These are phyloP conservation scores for Nemapogon koenigi DNA, from an alignment of 2,888 invertebrate species.

Conservation along the genomic window DNA sequence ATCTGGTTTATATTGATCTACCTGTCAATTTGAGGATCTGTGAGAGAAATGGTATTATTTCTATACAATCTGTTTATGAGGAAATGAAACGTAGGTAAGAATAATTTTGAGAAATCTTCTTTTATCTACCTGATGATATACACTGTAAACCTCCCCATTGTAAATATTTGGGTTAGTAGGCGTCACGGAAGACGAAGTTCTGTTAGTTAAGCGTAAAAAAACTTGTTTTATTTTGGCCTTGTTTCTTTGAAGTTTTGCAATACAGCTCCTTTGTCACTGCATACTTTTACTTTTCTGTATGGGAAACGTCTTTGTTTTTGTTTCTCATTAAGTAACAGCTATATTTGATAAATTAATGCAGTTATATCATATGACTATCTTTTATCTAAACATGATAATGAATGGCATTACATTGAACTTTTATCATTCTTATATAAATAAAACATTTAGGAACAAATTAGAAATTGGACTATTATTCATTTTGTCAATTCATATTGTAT, in stretches of 20 bases:
- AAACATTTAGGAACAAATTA: no score
- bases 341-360: background rate
- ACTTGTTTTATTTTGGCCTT: slow-evolving; percentile 9
- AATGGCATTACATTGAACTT: background rate
- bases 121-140: no score
- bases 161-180: slow-evolving; percentile 4
- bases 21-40: no score
- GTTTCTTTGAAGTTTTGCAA: slow-evolving; percentile 10
- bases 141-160: no score
- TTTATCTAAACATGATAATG: background rate
- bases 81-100: no score
- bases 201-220: background rate
- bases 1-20: no score
- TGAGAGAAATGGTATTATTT: no score
- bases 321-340: background rate
- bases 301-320: background rate
- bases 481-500: no score
- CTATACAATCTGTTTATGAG: no score
- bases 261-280: slow-evolving; percentile 19
- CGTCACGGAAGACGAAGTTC: slow-evolving; percentile 7
- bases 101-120: no score
- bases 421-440: background rate
- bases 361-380: background rate
- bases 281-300: slow-evolving; percentile 51
- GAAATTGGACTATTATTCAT: no score